A percentile compares a stretch with the other conserved stretches of the same genome.
Evolutionary conservation across 2,113 vertebrate genomes (phyloP).

Genomic region (Bungarus multicinctus): DNA sequence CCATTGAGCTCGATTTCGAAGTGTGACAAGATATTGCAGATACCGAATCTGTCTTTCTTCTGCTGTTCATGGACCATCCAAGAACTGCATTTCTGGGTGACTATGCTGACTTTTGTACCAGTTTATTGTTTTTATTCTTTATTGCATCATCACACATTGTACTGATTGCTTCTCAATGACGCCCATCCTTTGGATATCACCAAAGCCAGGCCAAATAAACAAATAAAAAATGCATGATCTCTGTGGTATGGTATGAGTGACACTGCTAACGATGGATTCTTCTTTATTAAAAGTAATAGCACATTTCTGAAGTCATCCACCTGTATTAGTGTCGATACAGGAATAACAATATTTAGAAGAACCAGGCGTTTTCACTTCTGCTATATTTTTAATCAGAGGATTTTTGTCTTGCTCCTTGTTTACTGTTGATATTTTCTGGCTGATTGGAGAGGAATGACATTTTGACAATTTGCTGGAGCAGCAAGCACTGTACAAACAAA

Average conservation of each 20-base stretch:
- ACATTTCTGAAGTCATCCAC: slow-evolving; percentile 44
- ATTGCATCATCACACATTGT: neutral
- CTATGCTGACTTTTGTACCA: neutral
- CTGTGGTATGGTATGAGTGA: slow-evolving; percentile 36
- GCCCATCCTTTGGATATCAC: neutral
- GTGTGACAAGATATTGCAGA: neutral
- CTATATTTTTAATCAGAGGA: slow-evolving; percentile 77
- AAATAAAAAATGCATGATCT: slow-evolving; percentile 37
- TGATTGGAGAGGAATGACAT: slow-evolving; percentile 90
- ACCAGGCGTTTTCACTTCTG: slow-evolving; percentile 38
- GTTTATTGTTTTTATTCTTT: neutral
- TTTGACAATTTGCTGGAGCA: slow-evolving; percentile 91
- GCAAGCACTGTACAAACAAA: slow-evolving; percentile 88
- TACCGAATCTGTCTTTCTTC: neutral
- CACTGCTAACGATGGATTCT: slow-evolving; percentile 31
- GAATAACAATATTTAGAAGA: slow-evolving; percentile 35
- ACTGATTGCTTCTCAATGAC: neutral
- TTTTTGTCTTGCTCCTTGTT: slow-evolving; percentile 78
- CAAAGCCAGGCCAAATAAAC: neutral
- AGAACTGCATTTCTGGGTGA: neutral
- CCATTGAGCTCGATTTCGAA: neutral
- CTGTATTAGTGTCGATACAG: slow-evolving; percentile 49
- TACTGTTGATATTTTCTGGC: slow-evolving; percentile 82
- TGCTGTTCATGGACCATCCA: neutral
- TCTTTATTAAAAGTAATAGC: slow-evolving; percentile 63